Base-by-base conservation (phyloP, 2,113 vertebrate genomes). In the Hyperopisus bebe region DNA sequence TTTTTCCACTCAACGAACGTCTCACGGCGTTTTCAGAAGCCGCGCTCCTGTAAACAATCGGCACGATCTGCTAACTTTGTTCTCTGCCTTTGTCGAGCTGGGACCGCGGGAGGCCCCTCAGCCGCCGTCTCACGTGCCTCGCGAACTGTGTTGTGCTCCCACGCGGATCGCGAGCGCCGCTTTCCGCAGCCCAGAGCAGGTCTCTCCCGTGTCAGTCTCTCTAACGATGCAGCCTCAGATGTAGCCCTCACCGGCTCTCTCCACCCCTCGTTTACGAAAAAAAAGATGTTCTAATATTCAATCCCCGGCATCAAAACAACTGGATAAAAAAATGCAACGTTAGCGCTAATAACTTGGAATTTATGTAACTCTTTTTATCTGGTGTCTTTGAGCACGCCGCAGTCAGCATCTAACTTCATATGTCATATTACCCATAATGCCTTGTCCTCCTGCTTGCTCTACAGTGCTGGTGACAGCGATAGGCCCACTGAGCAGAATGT, bases 181-280 rank as follows among this genome's bases (percentile, higher is more conserved):
- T 84, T 44, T 84, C 82, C 39, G 44, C 35, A 44, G 39, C 19
- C 39, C 6, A 84, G 77, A 17, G 77, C 31, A 82, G 31, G 82
- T 84, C 82, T 47, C 35, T 84, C 11, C 44, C 21, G 9, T 47
- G 44, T 46, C 42, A 46, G 42, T 84, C 82, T 84, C 42, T 47
- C 82, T 84, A n/a, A 84, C 82, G 42, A 84, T n/a, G 82, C 62
- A 70, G 62, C 39, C 44, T 84, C 82, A 84, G 82, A 84, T 46
- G 39, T 84, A 84, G 39, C 82, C 39, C 82, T 82, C 17, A 10
- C 35, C 11, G 77, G 13, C 15, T 84, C 39, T 84, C 82, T n/a
- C 82, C 39, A 84, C 82, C 82, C 82, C 44, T 47, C 82, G 39
- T 84, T 84, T 84, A 84, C 19, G 44, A 27, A 47, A 46, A 83